These are phyloP conservation scores for Nothobranchius furzeri DNA, from an alignment of 2,113 vertebrate species.

Conservation along the genomic window DNA sequence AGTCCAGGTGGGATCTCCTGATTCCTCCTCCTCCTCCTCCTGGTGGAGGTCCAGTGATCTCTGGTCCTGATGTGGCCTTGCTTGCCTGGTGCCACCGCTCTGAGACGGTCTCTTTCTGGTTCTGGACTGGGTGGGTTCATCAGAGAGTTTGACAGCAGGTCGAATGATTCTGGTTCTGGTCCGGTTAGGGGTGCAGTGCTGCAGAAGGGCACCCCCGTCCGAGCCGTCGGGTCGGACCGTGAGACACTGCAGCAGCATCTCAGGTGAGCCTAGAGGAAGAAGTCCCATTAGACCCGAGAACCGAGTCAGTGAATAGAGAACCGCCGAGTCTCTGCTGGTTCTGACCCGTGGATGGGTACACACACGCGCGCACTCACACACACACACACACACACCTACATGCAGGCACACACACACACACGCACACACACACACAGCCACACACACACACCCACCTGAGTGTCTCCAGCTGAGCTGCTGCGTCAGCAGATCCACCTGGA, in stretches of 20 bases:
- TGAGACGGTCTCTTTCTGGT: slow-evolving; percentile 8
- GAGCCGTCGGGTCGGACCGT: slow-evolving; percentile 39
- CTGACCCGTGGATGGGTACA: neutral
- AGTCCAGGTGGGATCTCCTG: slow-evolving; percentile 43
- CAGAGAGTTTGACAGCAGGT: slow-evolving; percentile 24
- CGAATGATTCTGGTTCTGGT: slow-evolving; percentile 50
- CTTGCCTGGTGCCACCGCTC: neutral
- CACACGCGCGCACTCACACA: too few relatives aligned
- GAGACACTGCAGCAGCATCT: slow-evolving; percentile 49
- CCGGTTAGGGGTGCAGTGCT: slow-evolving; percentile 47
- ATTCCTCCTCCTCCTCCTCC: slow-evolving; percentile 24
- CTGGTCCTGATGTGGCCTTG: fast-evolving
- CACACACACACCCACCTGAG: slow-evolving; percentile 38
- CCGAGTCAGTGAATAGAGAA: neutral
- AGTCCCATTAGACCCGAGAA: neutral
- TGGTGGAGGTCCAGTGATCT: neutral
- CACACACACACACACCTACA: slow-evolving; percentile 25
- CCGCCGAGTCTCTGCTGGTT: neutral
- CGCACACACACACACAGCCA: too few relatives aligned
- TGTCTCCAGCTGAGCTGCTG: slow-evolving; percentile 51
- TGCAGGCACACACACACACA: too few relatives aligned
- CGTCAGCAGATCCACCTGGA: slow-evolving; percentile 67
- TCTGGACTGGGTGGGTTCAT: slow-evolving; percentile 3
- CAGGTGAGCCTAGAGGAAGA: slow-evolving; percentile 33
- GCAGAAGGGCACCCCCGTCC: slow-evolving; percentile 50